A percentile compares a stretch with the other conserved stretches of the same genome.
Conservation (phyloP, 2,797 vertebrate genomes). For the Gymnodraco acuticeps region DNA sequence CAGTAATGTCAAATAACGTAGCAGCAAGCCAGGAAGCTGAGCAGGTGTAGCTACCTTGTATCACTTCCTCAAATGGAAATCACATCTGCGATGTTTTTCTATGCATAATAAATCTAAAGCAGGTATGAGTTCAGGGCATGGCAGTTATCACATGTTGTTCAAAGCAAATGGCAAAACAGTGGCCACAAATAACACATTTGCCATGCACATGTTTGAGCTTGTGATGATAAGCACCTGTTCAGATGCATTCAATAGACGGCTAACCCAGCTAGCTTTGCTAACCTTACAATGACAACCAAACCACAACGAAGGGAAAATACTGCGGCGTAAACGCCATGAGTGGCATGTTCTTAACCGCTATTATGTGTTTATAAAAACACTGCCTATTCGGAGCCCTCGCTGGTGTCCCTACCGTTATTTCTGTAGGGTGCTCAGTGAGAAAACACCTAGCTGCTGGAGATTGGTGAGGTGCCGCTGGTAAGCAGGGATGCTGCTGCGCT, state of each 20-base stretch:
- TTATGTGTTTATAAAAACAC: background rate
- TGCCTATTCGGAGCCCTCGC: background rate
- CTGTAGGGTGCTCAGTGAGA: slow-evolving; percentile 72
- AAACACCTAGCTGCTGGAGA: slow-evolving; percentile 58
- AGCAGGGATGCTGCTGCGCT: slow-evolving; percentile 66
- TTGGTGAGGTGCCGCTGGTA: slow-evolving; percentile 39
- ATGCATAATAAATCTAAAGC: slow-evolving; percentile 40
- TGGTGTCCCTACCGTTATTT: slow-evolving; percentile 79
- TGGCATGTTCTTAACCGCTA: background rate
- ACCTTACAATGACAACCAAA: slow-evolving; percentile 68
- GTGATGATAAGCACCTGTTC: slow-evolving; percentile 63
- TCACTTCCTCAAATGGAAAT: slow-evolving; percentile 69
- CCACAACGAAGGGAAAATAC: slow-evolving; percentile 40
- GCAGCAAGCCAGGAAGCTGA: slow-evolving; percentile 47
- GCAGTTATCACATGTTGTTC: slow-evolving; percentile 1
- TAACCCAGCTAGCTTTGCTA: slow-evolving; percentile 71
- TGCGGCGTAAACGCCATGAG: slow-evolving; percentile 2
- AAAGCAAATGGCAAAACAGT: slow-evolving; percentile 10
- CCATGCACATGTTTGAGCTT: background rate
- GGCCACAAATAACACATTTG: background rate
- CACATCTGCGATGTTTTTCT: slow-evolving; percentile 17
- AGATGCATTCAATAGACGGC: slow-evolving; percentile 37
- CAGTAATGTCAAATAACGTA: slow-evolving; percentile 9
- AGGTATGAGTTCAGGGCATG: slow-evolving; percentile 1
- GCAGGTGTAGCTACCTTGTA: slow-evolving; percentile 48